Evolutionary conservation across 2,797 vertebrate species (phyloP).

Genomic region (Danio kyathit): DNA sequence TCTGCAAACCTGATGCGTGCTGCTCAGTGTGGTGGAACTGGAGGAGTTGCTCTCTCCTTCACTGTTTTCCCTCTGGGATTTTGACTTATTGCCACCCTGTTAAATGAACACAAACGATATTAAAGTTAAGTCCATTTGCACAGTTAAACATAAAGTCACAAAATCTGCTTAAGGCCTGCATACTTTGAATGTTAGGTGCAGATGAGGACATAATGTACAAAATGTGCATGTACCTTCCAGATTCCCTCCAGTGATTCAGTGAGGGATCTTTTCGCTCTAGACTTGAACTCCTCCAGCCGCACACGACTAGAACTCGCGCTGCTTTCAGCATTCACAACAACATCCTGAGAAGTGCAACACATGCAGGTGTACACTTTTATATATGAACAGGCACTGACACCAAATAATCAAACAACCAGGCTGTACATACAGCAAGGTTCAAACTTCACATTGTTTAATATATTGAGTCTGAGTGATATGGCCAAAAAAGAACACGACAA

Average conservation of each 20-base stretch:
- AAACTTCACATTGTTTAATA: background rate
- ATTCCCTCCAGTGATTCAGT: constrained; percentile 93
- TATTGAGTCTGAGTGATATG: too few species aligned
- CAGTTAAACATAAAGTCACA: background rate
- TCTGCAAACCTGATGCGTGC: constrained; percentile 78
- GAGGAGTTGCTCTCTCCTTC: constrained; percentile 77
- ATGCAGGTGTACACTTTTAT: constrained; percentile 53
- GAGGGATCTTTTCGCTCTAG: constrained; percentile 91
- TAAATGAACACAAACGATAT: background rate
- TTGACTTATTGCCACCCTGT: constrained; percentile 87
- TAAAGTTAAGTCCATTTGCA: background rate
- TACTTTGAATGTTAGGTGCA: background rate
- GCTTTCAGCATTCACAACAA: constrained; percentile 74
- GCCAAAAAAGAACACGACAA: too few species aligned
- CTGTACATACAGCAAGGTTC: background rate
- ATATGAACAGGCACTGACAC: constrained; percentile 10
- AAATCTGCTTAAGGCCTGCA: background rate
- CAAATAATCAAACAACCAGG: background rate
- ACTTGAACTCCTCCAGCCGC: constrained; percentile 91
- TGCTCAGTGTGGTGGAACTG: constrained; percentile 72
- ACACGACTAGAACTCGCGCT: constrained; percentile 83
- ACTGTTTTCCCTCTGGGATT: constrained; percentile 79
- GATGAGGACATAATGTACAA: background rate
- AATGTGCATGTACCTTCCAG: constrained; percentile 76
- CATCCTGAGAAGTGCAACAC: constrained; percentile 62